These are phyloP conservation scores for Zelostemma sp. DNA, from an alignment of 1,140 invertebrate genomes.

Conservation along the genomic window DNA sequence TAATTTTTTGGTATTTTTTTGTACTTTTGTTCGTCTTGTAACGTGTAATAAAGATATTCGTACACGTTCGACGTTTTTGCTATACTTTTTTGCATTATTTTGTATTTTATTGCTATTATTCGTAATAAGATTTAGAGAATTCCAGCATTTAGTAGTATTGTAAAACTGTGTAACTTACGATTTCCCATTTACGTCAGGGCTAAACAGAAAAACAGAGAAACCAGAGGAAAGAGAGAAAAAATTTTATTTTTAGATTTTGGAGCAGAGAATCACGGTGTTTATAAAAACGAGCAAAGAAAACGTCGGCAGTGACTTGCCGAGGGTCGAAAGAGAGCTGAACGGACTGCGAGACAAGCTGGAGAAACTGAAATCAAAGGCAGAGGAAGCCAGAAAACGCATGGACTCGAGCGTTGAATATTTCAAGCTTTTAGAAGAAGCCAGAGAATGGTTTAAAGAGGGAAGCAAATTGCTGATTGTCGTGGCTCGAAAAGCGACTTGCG, in stretches of 20 bases:
- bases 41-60: no score
- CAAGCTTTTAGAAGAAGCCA: slow-evolving; percentile 73
- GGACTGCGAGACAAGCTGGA: slow-evolving; percentile 81
- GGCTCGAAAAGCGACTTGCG: slow-evolving; percentile 76
- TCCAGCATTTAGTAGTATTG: no score
- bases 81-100: no score
- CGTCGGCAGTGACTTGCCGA: slow-evolving; percentile 71
- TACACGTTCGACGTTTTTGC: no score
- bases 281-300: slow-evolving; percentile 79
- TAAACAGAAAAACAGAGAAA: no score
- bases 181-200: no score
- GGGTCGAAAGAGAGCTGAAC: slow-evolving; percentile 75
- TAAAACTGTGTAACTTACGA: no score
- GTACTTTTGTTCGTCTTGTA: no score
- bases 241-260: slow-evolving; percentile 73
- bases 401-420: slow-evolving; percentile 74
- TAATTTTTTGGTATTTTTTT: no score
- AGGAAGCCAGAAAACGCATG: slow-evolving; percentile 74
- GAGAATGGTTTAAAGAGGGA: slow-evolving; percentile 82
- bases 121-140: no score
- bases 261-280: slow-evolving; percentile 81
- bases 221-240: slow-evolving; percentile 1
- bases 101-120: no score
- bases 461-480: slow-evolving; percentile 79
- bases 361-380: slow-evolving; percentile 78